phyloP scores from a whole-genome alignment of 1,140 invertebrate species.

The Doryteuthis pealeii region DNA sequence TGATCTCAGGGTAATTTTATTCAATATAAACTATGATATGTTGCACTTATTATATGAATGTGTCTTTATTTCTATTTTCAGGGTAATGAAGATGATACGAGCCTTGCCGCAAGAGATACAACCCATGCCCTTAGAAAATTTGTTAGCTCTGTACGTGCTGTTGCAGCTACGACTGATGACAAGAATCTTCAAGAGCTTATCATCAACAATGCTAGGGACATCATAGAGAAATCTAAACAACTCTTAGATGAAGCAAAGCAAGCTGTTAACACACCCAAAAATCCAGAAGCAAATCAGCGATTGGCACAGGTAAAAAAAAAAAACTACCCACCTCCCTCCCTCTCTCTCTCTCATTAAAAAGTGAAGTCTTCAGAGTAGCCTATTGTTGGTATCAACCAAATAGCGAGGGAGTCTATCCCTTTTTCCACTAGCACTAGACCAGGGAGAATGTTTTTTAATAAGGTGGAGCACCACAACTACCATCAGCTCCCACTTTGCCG shows the following conservation, averaged over 20 bases:
- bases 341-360: conserved; percentile 1
- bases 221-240: conserved; percentile 73
- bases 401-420: too few species aligned
- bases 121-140: conserved; percentile 72
- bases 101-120: conserved; percentile 78
- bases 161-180: conserved; percentile 70
- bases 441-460: too few species aligned
- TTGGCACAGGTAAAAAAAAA: conserved; percentile 64
- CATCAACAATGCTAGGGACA: conserved; percentile 69
- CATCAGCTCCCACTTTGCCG: too few species aligned
- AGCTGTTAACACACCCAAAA: conserved; percentile 68
- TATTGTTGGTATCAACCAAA: too few species aligned
- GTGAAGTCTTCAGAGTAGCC: too few species aligned
- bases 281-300: conserved; percentile 65
- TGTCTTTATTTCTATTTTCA: conserved; percentile 27
- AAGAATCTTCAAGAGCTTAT: conserved; percentile 66
- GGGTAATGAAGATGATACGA: conserved; percentile 81
- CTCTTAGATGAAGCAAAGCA: conserved; percentile 78
- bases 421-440: too few species aligned
- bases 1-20: too few species aligned
- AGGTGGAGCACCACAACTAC: too few species aligned
- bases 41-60: too few species aligned
- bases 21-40: too few species aligned
- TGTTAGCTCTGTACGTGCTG: conserved; percentile 72
- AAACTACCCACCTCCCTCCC: not conserved